Evolutionary conservation across 1,140 invertebrate species (phyloP).

Genomic region (Zaprionus africanus): DNA sequence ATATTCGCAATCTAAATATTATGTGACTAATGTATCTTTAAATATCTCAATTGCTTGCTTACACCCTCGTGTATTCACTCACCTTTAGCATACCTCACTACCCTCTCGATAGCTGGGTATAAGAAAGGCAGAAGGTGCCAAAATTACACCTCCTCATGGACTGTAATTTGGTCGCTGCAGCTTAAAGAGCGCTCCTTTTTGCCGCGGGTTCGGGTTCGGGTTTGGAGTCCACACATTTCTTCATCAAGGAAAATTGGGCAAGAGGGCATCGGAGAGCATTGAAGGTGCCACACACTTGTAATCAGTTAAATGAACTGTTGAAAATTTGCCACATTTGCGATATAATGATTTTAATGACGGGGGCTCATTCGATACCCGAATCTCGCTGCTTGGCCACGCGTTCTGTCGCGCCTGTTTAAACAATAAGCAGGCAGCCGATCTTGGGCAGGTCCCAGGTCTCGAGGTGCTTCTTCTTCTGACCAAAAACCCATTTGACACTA

Average conservation of each 20-base stretch:
- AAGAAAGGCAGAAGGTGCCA: slow-evolving; percentile 59
- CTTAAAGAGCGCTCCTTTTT: slow-evolving; percentile 44
- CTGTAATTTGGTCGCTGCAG: slow-evolving; percentile 66
- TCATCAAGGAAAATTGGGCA: slow-evolving; percentile 60
- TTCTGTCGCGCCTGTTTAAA: slow-evolving; percentile 63
- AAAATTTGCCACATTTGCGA: slow-evolving; percentile 72
- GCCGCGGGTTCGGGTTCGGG: too few relatives aligned
- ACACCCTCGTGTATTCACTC: background rate
- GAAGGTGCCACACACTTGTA: slow-evolving; percentile 56
- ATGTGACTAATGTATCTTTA: too few relatives aligned
- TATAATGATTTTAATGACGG: slow-evolving; percentile 53
- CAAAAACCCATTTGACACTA: slow-evolving; percentile 62
- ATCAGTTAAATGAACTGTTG: slow-evolving; percentile 82
- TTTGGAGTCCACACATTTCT: slow-evolving; percentile 46
- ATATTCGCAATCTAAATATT: too few relatives aligned
- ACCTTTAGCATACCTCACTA: background rate
- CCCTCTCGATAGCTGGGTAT: background rate
- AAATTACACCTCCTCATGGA: slow-evolving; percentile 56
- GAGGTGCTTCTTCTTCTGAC: background rate
- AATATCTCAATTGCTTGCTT: too few relatives aligned
- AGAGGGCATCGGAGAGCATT: slow-evolving; percentile 22
- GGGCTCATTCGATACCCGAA: background rate
- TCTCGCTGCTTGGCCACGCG: slow-evolving; percentile 35
- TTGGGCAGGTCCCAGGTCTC: background rate
- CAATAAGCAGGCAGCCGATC: slow-evolving; percentile 52